These are phyloP conservation scores for Scolopax mira DNA, from an alignment of 2,113 vertebrate genomes.

Conservation along the genomic window DNA sequence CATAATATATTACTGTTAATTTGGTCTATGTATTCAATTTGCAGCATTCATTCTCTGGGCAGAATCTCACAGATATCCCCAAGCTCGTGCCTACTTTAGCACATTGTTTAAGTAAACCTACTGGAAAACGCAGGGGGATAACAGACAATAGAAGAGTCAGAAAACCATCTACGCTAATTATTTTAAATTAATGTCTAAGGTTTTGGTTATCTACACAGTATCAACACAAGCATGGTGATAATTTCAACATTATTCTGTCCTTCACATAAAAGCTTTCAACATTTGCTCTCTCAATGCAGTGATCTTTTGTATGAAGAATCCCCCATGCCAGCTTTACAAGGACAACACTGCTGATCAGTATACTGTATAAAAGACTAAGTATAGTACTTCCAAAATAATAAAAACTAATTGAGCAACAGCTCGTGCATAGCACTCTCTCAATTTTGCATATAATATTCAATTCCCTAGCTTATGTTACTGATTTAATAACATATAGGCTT, in stretches of 20 bases:
- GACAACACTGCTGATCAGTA: background rate
- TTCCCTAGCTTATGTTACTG: fast-evolving
- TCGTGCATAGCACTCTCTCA: background rate
- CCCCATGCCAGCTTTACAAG: background rate
- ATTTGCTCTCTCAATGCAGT: background rate
- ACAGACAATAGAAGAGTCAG: background rate
- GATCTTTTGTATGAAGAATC: background rate
- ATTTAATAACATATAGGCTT: background rate
- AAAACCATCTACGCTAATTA: background rate
- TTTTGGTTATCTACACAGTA: background rate
- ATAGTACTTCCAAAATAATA: background rate
- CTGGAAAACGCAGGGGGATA: background rate
- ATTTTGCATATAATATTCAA: background rate
- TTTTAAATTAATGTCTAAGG: background rate
- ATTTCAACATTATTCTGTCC: background rate
- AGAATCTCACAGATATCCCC: background rate
- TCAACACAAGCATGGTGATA: fast-evolving
- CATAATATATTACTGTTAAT: background rate
- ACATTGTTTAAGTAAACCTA: conserved; percentile 11
- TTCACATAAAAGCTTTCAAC: background rate
- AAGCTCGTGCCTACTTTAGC: background rate
- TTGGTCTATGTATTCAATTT: background rate
- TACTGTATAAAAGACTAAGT: background rate
- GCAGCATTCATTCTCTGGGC: background rate
- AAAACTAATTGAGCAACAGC: background rate